phyloP scores from a whole-genome alignment of 2,797 vertebrate genomes.

The Melanotaenia maccullochi region DNA sequence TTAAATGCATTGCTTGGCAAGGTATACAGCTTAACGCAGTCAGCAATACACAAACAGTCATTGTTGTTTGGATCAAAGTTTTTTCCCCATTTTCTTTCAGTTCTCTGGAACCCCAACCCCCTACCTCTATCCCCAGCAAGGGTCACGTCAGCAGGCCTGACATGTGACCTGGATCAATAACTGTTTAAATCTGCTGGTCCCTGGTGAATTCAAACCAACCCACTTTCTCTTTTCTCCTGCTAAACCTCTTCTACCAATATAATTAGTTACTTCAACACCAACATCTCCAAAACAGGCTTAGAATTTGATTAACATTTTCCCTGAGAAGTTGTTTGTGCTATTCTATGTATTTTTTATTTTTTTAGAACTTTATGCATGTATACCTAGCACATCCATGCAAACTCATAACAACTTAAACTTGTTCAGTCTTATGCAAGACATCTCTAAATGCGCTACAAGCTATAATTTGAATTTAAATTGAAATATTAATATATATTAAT shows the following conservation, averaged over 20 bases:
- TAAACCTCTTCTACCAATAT: slow-evolving; percentile 37
- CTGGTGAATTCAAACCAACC: slow-evolving; percentile 75
- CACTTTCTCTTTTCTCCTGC: slow-evolving; percentile 53
- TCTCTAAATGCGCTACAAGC: too few species aligned
- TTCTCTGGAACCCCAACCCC: slow-evolving; percentile 58
- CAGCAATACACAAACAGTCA: background rate
- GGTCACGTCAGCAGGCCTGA: slow-evolving; percentile 79
- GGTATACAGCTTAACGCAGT: background rate
- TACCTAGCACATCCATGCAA: background rate
- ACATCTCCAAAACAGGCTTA: background rate
- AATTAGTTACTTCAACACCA: slow-evolving; percentile 24
- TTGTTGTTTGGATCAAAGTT: slow-evolving; percentile 38
- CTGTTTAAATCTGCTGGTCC: slow-evolving; percentile 83
- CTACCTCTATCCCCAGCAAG: slow-evolving; percentile 58
- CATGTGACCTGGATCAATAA: slow-evolving; percentile 86
- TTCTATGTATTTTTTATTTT: too few species aligned
- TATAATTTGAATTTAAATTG: too few species aligned
- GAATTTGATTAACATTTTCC: background rate
- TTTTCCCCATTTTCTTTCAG: slow-evolving; percentile 57
- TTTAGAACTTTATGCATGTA: background rate
- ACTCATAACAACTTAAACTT: too few species aligned
- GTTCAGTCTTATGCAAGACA: background rate
- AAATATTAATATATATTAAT: background rate
- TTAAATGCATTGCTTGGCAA: background rate
- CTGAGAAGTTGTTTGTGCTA: background rate